phyloP scores from a whole-genome alignment of 1,140 invertebrate species.

The Schlechtendalia chinensis region DNA sequence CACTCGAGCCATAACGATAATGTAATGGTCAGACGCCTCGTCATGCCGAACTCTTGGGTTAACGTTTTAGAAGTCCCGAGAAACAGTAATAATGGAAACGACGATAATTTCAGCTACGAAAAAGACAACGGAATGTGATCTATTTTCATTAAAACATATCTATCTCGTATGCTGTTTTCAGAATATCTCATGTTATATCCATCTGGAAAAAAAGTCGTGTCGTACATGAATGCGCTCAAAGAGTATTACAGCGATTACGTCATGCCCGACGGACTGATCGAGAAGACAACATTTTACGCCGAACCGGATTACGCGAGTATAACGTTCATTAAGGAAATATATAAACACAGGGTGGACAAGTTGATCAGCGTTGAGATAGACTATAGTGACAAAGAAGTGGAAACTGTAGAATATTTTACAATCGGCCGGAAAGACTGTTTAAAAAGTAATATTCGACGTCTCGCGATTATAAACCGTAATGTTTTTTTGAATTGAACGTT shows the following conservation, averaged over 20 bases:
- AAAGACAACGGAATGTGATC: too few species aligned
- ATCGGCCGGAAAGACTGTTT: conserved; percentile 23
- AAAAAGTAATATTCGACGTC: conserved; percentile 2
- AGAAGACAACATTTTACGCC: conserved; percentile 67
- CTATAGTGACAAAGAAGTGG: neutral
- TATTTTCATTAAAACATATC: conserved; percentile 32
- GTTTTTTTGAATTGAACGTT: neutral
- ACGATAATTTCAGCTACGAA: neutral
- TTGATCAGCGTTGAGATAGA: conserved; percentile 14
- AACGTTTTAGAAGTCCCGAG: conserved; percentile 66
- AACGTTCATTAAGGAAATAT: conserved; percentile 16
- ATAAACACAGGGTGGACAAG: conserved; percentile 16
- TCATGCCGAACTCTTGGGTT: conserved; percentile 79
- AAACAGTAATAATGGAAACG: conserved; percentile 59
- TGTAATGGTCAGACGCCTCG: conserved; percentile 70
- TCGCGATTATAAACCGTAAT: too few species aligned
- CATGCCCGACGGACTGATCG: conserved; percentile 68
- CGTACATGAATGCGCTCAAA: conserved; percentile 73
- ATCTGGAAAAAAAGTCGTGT: conserved; percentile 66
- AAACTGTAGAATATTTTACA: conserved; percentile 16
- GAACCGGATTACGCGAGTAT: conserved; percentile 56
- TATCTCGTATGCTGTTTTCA: conserved; percentile 53
- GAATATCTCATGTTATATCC: conserved; percentile 76
- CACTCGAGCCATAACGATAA: conserved; percentile 56
- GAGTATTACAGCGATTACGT: conserved; percentile 77